These are phyloP conservation scores for Beroe forskalii DNA, from an alignment of 37 sponge, comb jelly and placozoan genomes.

Conservation along the genomic window DNA sequence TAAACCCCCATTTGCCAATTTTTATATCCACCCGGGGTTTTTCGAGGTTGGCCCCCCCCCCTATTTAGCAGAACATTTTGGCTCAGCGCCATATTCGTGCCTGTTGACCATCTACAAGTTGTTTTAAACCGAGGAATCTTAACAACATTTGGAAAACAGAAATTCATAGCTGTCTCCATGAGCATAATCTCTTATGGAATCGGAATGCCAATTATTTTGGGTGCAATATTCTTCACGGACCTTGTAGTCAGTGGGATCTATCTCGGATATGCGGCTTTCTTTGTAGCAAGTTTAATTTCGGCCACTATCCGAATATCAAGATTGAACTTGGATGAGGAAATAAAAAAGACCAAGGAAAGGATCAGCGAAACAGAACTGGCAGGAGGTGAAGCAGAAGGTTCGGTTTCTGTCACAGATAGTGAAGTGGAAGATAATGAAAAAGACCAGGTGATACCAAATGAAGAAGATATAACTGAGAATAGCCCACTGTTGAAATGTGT, in stretches of 20 bases:
- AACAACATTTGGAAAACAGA: background rate
- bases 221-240: background rate
- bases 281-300: background rate
- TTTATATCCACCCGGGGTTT: no score
- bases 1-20: no score
- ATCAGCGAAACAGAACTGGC: background rate
- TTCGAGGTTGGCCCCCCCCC: no score
- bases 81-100: background rate
- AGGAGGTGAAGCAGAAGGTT: background rate
- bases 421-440: no score
- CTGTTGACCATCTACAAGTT: background rate
- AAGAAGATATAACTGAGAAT: background rate
- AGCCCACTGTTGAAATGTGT: background rate
- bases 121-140: slow-evolving; percentile 3
- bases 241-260: background rate
- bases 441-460: background rate
- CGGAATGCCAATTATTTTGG: background rate
- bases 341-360: background rate
- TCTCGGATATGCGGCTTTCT: background rate
- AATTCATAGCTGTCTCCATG: background rate
- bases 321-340: background rate
- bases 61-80: background rate
- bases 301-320: background rate
- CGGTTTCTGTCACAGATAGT: no score
- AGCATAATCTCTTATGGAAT: background rate